Conservation (phyloP, 30 jellyfish, hydroid and myxozoan species). For the Nemopilema nomurai region DNA sequence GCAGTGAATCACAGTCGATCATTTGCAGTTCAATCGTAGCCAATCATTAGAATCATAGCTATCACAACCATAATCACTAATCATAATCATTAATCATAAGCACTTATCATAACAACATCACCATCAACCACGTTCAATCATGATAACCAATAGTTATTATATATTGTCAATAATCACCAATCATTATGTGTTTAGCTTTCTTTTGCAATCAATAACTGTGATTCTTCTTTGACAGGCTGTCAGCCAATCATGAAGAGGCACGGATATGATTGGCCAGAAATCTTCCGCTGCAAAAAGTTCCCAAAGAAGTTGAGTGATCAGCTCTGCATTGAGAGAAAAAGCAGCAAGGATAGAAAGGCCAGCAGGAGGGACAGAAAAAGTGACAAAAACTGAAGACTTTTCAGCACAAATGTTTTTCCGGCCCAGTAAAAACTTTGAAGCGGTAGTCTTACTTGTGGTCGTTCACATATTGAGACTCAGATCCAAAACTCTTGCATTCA, state of each 20-base stretch:
- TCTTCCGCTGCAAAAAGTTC: constrained; percentile 55
- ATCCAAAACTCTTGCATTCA: no score
- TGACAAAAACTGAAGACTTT: neutral
- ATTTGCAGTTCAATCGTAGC: neutral
- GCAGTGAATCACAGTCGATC: neutral
- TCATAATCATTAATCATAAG: neutral
- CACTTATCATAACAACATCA: neutral
- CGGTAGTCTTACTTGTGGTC: neutral
- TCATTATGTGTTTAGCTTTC: neutral
- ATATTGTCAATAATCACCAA: neutral
- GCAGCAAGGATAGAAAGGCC: neutral
- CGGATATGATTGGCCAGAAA: constrained; percentile 71
- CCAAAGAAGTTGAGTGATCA: constrained; percentile 36
- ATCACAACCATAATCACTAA: neutral
- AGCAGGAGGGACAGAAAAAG: neutral
- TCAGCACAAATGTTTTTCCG: neutral
- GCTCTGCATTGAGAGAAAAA: constrained; percentile 42
- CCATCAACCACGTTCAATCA: neutral
- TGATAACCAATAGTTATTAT: neutral
- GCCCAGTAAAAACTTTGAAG: neutral
- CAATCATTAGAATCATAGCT: neutral
- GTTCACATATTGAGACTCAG: no score
- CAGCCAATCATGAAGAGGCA: constrained; percentile 29
- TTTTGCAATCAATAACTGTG: neutral
- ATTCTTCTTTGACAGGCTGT: no score